Evolutionary conservation across 2,113 vertebrate species (phyloP), one percentile per base, ranked within the genome.

Genomic region (Lota lota): DNA sequence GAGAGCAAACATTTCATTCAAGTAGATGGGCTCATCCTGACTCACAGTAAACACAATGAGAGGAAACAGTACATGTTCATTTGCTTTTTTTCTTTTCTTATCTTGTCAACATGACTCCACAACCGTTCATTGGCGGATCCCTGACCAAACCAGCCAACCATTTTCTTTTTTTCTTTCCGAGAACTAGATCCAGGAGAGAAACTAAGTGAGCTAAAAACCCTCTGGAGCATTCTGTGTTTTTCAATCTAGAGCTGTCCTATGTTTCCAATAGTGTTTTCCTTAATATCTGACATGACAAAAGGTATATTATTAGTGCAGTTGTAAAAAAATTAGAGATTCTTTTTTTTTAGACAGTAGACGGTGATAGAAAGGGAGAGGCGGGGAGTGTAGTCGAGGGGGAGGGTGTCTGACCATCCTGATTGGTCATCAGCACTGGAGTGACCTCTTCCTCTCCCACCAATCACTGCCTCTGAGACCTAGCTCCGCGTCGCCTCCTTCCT

Each of bases 401-500:
- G 63, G 4, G 75, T 79, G 40, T 47, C 40, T 73, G 71, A 68
- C 28, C 36, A 19, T 76, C 76, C 78, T 74, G 60, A 77, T 72
- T 66, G 80, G 61, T 77, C 70, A 70, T 77, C 57, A 64, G 72
- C 67, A 78, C 64, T 24, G 83, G 81, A 33, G 28, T 33, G 28
- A 68, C 58, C 69, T 77, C 74, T 51, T 67, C 67, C 79, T 81
- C 63, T 36, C 73, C 72, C 72, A 81, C 79, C 75, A 72, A 72
- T 88, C 83, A 88, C 85, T 88, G 89, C 75, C 88, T 85, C 71
- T 88, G 89, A 71, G 88, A 92, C 81, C 92, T 85, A 73, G 90
- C 76, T 59, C 91, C 89, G 70, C 91, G 84, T 36, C 92, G 87
- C 83, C 92, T 88, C 77, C 91, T 88, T 72, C 91, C 91, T 17